A percentile compares a stretch with the other conserved stretches of the same genome.
Conservation (phyloP, 30 jellyfish, hydroid and myxozoan species). For the Sanderia malayensis region DNA sequence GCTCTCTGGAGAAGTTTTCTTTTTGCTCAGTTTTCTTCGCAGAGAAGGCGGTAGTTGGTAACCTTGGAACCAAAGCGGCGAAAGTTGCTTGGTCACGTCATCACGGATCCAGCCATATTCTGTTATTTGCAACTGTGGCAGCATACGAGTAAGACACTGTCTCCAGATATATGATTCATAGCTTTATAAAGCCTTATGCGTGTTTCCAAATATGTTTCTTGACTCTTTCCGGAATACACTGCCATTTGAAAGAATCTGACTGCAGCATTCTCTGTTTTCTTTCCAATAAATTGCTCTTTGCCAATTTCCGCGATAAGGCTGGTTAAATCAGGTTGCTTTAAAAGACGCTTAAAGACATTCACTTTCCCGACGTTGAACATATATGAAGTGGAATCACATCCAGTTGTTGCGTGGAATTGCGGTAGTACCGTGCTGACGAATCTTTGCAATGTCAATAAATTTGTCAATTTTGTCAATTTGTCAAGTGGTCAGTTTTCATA, state of each 20-base stretch:
- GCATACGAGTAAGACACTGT: neutral
- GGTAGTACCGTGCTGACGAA: too few species aligned
- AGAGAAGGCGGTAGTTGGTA: neutral
- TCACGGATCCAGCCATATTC: constrained; percentile 1
- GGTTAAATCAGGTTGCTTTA: neutral
- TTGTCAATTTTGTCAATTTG: too few species aligned
- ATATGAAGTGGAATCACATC: too few species aligned
- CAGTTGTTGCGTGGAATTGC: neutral
- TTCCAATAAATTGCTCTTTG: neutral
- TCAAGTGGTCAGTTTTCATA: too few species aligned
- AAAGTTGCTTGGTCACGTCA: neutral
- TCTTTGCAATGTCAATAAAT: too few species aligned
- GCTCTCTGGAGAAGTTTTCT: neutral
- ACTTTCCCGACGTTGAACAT: neutral
- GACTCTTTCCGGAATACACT: neutral
- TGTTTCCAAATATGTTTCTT: neutral
- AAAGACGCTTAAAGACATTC: neutral
- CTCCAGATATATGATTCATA: neutral
- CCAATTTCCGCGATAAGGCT: constrained; percentile 1
- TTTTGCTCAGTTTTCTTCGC: neutral
- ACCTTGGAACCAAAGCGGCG: constrained; percentile 3
- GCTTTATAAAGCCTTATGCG: neutral
- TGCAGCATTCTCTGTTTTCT: neutral
- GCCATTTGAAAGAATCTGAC: neutral
- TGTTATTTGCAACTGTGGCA: neutral